phyloP scores from a whole-genome alignment of 2,113 vertebrate genomes.

The Nothoprocta pentlandii region DNA sequence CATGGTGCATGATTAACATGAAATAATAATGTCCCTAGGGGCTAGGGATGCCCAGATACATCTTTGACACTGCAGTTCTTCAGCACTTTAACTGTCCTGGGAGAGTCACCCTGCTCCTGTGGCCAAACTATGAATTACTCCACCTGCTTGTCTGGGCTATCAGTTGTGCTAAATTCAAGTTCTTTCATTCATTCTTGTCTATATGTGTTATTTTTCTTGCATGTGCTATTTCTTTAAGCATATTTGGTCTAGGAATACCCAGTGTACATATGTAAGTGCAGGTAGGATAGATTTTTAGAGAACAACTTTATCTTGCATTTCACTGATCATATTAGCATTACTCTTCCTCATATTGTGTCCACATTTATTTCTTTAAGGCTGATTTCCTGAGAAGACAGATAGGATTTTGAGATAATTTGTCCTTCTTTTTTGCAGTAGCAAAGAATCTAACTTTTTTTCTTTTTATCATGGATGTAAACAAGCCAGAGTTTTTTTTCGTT shows the following conservation, averaged over 20 bases:
- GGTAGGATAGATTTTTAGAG: neutral
- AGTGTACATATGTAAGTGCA: neutral
- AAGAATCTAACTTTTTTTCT: neutral
- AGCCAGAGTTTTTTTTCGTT: neutral
- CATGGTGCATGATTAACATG: conserved; percentile 66
- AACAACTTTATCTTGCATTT: neutral
- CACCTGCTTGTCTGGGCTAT: conserved; percentile 15
- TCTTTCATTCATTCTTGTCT: conserved; percentile 1
- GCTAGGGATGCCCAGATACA: neutral
- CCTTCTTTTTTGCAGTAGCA: neutral
- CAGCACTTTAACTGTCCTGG: conserved; percentile 50
- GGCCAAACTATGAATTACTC: conserved; percentile 39
- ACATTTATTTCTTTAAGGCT: neutral
- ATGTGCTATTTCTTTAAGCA: neutral
- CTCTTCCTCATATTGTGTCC: neutral
- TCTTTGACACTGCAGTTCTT: conserved; percentile 29
- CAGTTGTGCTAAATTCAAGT: neutral
- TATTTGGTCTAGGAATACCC: neutral
- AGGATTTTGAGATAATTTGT: neutral
- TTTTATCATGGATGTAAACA: neutral
- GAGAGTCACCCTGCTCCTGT: conserved; percentile 4
- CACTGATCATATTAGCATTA: neutral
- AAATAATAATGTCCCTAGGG: conserved; percentile 64
- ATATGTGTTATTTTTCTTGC: neutral
- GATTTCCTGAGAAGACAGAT: neutral